These are phyloP conservation scores for Scaeva pyrastri DNA, from an alignment of 2,888 invertebrate species.

Conservation along the genomic window DNA sequence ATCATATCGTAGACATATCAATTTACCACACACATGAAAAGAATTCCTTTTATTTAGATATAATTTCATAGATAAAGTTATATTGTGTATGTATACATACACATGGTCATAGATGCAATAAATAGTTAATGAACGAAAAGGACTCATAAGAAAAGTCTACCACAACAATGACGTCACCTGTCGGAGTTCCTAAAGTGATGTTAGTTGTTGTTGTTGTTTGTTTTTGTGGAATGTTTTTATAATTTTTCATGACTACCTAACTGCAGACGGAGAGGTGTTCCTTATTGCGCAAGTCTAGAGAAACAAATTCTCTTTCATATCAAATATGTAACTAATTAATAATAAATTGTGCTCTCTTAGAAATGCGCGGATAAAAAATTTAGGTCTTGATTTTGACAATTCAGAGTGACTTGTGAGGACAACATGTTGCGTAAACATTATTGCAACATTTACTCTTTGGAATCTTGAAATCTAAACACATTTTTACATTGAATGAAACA, in stretches of 20 bases:
- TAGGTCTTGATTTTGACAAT: too few relatives aligned
- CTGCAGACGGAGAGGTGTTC: background rate
- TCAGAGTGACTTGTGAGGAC: too few relatives aligned
- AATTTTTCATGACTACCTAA: too few relatives aligned
- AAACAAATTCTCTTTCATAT: background rate
- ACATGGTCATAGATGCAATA: background rate
- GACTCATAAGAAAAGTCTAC: conserved; percentile 24
- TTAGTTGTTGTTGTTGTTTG: background rate
- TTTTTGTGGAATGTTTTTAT: background rate
- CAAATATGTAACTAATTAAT: background rate
- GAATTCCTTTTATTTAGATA: conserved; percentile 13
- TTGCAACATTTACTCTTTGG: too few relatives aligned
- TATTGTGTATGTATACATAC: too few relatives aligned
- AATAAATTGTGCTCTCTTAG: background rate
- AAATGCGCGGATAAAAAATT: background rate
- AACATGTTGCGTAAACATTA: too few relatives aligned
- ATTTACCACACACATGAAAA: conserved; percentile 17
- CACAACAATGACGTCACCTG: conserved; percentile 34
- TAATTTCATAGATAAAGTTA: too few relatives aligned
- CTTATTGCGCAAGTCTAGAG: conserved; percentile 8
- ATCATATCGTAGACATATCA: conserved; percentile 39
- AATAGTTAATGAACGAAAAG: conserved; percentile 16
- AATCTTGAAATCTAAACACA: too few relatives aligned
- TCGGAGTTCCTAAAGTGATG: background rate
- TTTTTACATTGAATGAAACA: too few relatives aligned